Base-by-base conservation (phyloP, 1,140 invertebrate genomes). In the Coelopa frigida region DNA sequence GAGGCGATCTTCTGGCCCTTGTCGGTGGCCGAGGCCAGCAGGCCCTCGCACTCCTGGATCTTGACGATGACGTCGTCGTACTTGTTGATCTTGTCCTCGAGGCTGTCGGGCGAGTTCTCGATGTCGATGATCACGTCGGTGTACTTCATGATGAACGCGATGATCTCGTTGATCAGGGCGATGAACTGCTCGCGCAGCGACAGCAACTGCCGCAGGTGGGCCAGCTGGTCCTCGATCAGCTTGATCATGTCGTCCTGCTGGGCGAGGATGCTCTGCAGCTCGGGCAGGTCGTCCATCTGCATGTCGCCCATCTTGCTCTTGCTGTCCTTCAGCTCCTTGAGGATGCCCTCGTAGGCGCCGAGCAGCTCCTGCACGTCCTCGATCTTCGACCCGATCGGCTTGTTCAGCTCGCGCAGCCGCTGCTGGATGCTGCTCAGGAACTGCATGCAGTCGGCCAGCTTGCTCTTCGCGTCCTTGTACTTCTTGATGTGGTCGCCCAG, bases 1-100 rank as follows among this genome's bases (percentile, higher is more conserved):
- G 82, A 80, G 7, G 87, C 86, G 20, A 96, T 93, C 63, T 90
- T 87, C 60, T 90, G 86, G 1, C 89, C 92, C 71, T 94, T 94
- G 56, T 95, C 91, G 17, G 81, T 83, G 1, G 91, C 89, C 17
- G 84, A 82, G 1, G 87, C 84, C 7, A 94, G 67, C 8, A 84
- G 73, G n/a, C 87, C 89, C 64, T 95, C 90, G 63, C 85, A 89
- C 58, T 89, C 85, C 70, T 90, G 87, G 35, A 90, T 89, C 58
- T 88, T 88, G 0, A 79, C 59, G 51, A 89, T 87, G 0, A 86
- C 81, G 54, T 90, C 85, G 63, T 92, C 84, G 54, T 93, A 94
- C 48, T 83, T 81, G 53, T 87, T 85, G 31, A 96, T 88, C 63
- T 93, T 93, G 26, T 92, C 88, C 61, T 89, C 82, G 4, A 87